phyloP scores from a whole-genome alignment of 2,797 vertebrate species.

The Toxotes lorentzi region DNA sequence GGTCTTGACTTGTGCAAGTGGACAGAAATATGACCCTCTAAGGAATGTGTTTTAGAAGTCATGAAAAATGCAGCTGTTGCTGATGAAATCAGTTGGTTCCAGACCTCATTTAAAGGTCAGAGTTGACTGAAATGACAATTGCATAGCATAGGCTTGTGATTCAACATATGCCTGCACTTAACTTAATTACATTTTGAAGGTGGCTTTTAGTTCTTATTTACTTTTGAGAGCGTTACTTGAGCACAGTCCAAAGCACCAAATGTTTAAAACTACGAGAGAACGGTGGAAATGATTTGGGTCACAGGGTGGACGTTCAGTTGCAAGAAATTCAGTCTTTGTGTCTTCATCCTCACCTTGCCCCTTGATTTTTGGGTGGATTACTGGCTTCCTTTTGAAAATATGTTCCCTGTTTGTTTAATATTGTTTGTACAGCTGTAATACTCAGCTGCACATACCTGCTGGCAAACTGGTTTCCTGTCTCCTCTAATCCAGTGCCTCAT shows the following conservation, averaged over 20 bases:
- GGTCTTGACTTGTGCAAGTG: constrained; percentile 72
- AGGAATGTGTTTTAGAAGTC: constrained; percentile 77
- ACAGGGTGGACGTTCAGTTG: constrained; percentile 57
- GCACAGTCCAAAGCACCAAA: constrained; percentile 74
- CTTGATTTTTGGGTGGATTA: constrained; percentile 81
- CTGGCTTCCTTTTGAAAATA: constrained; percentile 85
- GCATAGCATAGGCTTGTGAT: constrained; percentile 66
- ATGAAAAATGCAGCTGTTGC: constrained; percentile 78
- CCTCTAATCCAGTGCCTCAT: constrained; percentile 70
- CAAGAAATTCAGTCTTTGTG: constrained; percentile 68
- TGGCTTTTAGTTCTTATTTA: constrained; percentile 81
- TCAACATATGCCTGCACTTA: constrained; percentile 87
- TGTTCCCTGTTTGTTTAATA: constrained; percentile 81
- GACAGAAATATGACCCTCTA: constrained; percentile 74
- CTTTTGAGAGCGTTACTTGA: constrained; percentile 76
- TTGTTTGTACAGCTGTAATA: constrained; percentile 86
- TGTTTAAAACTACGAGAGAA: constrained; percentile 64
- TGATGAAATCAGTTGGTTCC: constrained; percentile 82
- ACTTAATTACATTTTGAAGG: constrained; percentile 82
- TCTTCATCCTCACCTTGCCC: constrained; percentile 78
- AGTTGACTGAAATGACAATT: constrained; percentile 81
- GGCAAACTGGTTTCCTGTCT: constrained; percentile 72
- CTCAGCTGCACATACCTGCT: constrained; percentile 74
- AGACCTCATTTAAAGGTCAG: constrained; percentile 79
- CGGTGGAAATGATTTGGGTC: constrained; percentile 71